These are phyloP conservation scores for Erpobdella octoculata DNA, from an alignment of 2,888 invertebrate genomes.

Conservation along the genomic window DNA sequence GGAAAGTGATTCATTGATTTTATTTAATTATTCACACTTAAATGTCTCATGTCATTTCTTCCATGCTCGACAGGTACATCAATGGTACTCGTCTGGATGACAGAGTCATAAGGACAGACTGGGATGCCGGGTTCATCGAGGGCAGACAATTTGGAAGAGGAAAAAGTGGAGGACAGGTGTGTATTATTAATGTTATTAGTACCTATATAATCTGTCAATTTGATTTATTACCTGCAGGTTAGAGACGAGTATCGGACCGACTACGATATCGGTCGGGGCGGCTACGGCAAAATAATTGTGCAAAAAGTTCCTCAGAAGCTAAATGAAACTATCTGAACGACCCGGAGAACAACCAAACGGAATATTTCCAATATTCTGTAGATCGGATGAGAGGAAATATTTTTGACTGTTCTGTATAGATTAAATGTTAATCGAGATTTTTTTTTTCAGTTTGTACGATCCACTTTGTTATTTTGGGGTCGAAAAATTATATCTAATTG, in stretches of 20 bases:
- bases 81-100: slow-evolving; percentile 95
- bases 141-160: slow-evolving; percentile 96
- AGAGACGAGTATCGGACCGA: slow-evolving; percentile 96
- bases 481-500: no score
- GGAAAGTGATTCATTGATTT: neutral
- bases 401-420: no score
- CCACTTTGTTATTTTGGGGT: no score
- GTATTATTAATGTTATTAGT: neutral
- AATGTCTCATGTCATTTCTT: neutral
- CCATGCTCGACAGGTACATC: slow-evolving; percentile 61
- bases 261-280: slow-evolving; percentile 90
- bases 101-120: slow-evolving; percentile 89
- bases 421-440: no score
- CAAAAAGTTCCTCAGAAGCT: no score
- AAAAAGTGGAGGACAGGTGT: slow-evolving; percentile 91
- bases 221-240: slow-evolving; percentile 66
- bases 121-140: slow-evolving; percentile 96
- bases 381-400: no score
- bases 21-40: neutral
- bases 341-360: no score
- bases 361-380: no score
- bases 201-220: no score
- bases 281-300: slow-evolving; percentile 87
- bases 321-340: no score
- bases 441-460: no score